Base-by-base conservation (phyloP, 1,140 invertebrate species). In the Drosophila kanapiae region DNA sequence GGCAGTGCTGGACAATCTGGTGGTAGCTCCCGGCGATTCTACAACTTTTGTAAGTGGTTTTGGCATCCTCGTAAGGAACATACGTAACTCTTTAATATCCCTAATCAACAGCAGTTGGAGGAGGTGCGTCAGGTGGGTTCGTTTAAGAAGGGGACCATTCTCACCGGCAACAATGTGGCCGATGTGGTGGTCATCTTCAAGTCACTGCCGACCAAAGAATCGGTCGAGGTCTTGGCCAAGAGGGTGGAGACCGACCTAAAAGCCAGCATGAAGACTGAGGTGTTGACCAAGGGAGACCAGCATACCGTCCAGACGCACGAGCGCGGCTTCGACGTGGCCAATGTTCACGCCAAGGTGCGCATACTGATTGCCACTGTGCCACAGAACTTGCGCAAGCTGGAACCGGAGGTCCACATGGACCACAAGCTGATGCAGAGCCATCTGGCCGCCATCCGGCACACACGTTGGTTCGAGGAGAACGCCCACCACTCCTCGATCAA, bases 111-210 rank as follows among this genome's bases (percentile, higher is more conserved):
- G 97, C 97, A 99, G 97, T 94, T 99, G 37, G 98, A 99, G 91
- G 98, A 99, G 93, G 97, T 99, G 0, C 94, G 98, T 13, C 97
- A 98, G 94, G 98, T 99, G 49, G 99, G 99, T 1, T 98, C 98
- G 1, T 99, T 98, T 87, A 99, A 99, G 93, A 99, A 99, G 93
- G 98, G 98, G 1, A 99, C 98, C 10, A 99, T 99, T 96, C 95
- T 99, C 82, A 96, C 97, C 7, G 98, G 98, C 2, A 97, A 98
- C 87, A 99, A 98, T 92, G 95, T 98, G 1, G 99, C 98, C 18
- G 98, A 99, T 93, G 96, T 99, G 80, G 98, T 99, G 6, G 98
- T 99, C 10, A 99, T 99, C 80, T 94, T 99, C n/a, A 99, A 99
- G 94, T 99, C 98, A 1, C 93, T 99, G 45, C 99, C 99, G 2